phyloP scores from a whole-genome alignment of 2,797 vertebrate genomes.

The Apodemus agrarius region DNA sequence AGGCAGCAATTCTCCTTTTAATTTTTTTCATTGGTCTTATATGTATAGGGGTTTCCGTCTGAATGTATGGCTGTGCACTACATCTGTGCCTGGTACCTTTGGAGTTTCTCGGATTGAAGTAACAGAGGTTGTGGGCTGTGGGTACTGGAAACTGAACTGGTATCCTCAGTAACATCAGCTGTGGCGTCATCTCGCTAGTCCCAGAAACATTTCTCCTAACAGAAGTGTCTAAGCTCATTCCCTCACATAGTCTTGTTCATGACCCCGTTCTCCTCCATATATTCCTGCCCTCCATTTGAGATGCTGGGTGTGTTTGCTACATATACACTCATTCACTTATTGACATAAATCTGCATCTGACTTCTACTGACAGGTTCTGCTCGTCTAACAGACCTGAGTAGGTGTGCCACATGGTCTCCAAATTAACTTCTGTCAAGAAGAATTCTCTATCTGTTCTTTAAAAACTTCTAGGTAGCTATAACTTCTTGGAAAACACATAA shows the following conservation, averaged over 20 bases:
- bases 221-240: not conserved
- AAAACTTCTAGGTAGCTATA: not conserved
- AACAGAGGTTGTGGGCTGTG: not conserved
- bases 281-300: not conserved
- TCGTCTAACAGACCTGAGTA: not conserved
- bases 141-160: not conserved
- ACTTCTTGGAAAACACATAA: not conserved
- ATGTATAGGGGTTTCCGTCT: not conserved
- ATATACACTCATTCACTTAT: not conserved
- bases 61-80: not conserved
- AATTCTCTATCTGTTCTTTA: slow-evolving; percentile 29
- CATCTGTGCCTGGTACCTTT: not conserved
- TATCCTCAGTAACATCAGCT: not conserved
- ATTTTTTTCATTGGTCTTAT: not conserved
- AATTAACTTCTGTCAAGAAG: slow-evolving; percentile 49
- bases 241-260: slow-evolving; percentile 2
- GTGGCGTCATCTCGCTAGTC: not conserved
- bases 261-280: not conserved
- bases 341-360: not conserved
- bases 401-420: not conserved
- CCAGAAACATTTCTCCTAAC: not conserved
- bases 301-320: not conserved
- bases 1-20: not conserved
- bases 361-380: not conserved
- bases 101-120: not conserved